Conservation (phyloP, 2,113 vertebrate species). For the Zapus hudsonius region DNA sequence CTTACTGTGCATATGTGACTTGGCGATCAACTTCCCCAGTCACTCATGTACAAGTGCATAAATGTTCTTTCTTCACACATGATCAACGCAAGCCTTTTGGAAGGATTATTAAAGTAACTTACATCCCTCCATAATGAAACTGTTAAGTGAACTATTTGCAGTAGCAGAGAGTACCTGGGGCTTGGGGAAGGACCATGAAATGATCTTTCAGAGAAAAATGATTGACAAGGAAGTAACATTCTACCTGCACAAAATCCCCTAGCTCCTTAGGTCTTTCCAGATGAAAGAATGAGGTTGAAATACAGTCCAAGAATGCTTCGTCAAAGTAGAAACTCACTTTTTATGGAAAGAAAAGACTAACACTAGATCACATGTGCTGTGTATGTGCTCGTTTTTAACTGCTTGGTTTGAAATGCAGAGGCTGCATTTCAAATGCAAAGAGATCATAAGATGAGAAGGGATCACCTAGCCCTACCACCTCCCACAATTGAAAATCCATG, state of each 20-base stretch:
- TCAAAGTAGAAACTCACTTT: neutral
- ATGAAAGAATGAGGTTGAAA: neutral
- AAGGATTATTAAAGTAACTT: neutral
- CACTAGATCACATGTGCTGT: neutral
- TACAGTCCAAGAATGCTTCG: neutral
- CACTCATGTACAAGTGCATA: neutral
- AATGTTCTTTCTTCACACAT: neutral
- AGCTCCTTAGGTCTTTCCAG: neutral
- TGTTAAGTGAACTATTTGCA: neutral
- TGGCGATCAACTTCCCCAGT: neutral
- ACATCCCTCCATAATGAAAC: neutral
- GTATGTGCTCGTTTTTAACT: neutral
- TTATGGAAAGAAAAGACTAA: neutral
- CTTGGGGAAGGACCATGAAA: neutral
- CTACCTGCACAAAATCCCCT: neutral
- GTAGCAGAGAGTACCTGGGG: neutral
- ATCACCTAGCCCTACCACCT: neutral
- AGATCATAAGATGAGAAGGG: too few species aligned
- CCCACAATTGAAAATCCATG: neutral
- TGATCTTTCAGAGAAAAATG: neutral
- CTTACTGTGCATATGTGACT: neutral
- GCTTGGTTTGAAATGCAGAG: neutral
- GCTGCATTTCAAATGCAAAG: too few species aligned
- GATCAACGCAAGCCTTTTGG: neutral
- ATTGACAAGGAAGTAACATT: neutral